Evolutionary conservation across 2,888 invertebrate genomes (phyloP).

Genomic region (Cephus sareptanus): DNA sequence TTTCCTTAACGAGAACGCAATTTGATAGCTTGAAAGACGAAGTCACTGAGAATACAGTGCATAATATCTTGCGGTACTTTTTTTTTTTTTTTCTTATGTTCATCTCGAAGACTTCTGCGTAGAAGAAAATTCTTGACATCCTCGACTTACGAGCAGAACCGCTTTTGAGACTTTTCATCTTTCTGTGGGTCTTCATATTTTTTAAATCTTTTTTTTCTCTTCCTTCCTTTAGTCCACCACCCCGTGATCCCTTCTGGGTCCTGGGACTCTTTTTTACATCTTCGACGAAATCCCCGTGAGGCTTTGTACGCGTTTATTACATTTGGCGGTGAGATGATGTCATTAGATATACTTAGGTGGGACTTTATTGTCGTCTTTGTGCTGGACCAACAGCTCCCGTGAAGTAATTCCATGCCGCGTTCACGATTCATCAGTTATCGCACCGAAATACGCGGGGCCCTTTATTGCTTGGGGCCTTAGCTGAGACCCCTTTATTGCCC

Average conservation of each 20-base stretch:
- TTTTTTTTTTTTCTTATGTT: not conserved
- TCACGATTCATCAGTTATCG: constrained; percentile 45
- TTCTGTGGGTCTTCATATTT: not conserved
- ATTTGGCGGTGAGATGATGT: constrained; percentile 51
- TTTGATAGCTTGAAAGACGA: not conserved
- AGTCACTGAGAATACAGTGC: not conserved
- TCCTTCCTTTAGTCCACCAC: not conserved
- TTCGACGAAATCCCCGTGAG: constrained; percentile 47
- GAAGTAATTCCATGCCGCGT: constrained; percentile 33
- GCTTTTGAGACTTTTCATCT: not conserved
- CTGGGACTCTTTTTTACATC: constrained; percentile 38
- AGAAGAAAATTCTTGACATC: not conserved
- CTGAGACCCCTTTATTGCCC: constrained; percentile 29
- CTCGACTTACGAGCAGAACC: not conserved
- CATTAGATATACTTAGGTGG: constrained; percentile 60
- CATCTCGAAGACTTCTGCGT: not conserved
- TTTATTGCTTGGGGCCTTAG: constrained; percentile 28
- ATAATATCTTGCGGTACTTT: not conserved
- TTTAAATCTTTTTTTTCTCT: not conserved
- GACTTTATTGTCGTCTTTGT: constrained; percentile 55
- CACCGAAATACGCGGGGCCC: constrained; percentile 25
- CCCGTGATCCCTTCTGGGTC: not conserved
- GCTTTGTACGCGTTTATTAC: constrained; percentile 52
- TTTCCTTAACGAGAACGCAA: not conserved
- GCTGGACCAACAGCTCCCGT: constrained; percentile 43